Evolutionary conservation across 2,113 vertebrate genomes (phyloP).

Genomic region (Cavia aperea): DNA sequence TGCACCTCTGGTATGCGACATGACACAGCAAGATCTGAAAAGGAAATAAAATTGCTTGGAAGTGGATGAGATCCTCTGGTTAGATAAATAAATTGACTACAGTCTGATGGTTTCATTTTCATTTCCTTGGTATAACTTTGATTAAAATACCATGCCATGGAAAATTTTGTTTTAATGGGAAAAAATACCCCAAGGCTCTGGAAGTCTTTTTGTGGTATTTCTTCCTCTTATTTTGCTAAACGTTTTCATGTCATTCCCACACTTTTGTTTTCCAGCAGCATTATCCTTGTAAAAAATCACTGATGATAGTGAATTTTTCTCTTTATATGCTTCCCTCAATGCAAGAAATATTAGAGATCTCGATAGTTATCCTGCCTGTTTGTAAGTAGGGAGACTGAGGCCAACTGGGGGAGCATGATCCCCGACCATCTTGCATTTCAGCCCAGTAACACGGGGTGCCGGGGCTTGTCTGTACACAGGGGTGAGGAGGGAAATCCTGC

Average conservation of each 20-base stretch:
- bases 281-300: neutral
- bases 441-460: rapidly evolving
- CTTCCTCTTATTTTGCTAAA: neutral
- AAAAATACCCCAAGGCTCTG: neutral
- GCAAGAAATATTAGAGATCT: neutral
- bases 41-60: conserved; percentile 44
- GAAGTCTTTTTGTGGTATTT: neutral
- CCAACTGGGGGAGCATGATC: rapidly evolving
- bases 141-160: conserved; percentile 20
- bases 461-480: rapidly evolving
- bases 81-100: conserved; percentile 36
- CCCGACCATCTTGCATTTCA: neutral
- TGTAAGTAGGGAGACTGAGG: neutral
- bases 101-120: conserved; percentile 29
- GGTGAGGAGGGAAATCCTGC: rapidly evolving
- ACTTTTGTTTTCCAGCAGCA: neutral
- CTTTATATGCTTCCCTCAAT: neutral
- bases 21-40: conserved; percentile 45
- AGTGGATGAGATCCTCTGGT: neutral
- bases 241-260: neutral
- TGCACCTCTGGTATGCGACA: conserved; percentile 5
- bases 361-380: neutral
- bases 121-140: conserved; percentile 11
- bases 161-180: conserved; percentile 20
- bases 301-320: neutral